Conservation (phyloP, 2,888 invertebrate genomes). For the Eupithecia pulchellata region DNA sequence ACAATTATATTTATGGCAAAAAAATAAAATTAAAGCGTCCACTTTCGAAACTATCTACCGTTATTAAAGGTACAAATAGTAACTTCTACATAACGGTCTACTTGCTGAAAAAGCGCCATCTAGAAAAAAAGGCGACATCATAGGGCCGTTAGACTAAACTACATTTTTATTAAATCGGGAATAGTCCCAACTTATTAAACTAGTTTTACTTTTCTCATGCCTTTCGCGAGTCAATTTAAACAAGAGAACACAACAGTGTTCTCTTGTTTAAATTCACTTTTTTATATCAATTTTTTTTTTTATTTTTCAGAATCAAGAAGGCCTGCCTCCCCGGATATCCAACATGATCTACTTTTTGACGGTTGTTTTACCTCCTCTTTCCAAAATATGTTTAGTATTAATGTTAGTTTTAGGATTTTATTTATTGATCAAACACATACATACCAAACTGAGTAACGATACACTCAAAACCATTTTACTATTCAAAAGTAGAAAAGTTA, state of each 20-base stretch:
- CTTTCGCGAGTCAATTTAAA: no score
- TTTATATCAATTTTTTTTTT: conserved; percentile 14
- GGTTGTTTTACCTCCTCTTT: conserved; percentile 79
- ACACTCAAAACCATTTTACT: conserved; percentile 61
- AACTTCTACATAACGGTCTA: no score
- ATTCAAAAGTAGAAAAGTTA: conserved; percentile 66
- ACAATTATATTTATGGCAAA: no score
- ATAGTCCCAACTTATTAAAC: background rate
- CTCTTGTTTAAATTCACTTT: background rate
- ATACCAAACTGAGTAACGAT: conserved; percentile 57
- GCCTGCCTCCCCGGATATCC: conserved; percentile 80
- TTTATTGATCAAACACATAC: conserved; percentile 63
- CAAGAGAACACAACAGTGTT: no score
- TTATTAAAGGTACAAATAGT: no score
- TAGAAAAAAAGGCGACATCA: no score
- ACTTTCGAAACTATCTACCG: no score
- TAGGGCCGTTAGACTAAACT: no score
- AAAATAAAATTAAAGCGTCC: no score
- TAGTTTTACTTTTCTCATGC: background rate
- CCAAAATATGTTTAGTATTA: conserved; percentile 59
- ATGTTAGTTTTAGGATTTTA: conserved; percentile 63
- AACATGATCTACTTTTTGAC: conserved; percentile 79
- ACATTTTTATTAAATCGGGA: no score
- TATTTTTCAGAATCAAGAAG: conserved; percentile 84
- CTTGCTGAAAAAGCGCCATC: background rate